Conservation (phyloP, 1,140 invertebrate species). For the Sarcophaga bullata region DNA sequence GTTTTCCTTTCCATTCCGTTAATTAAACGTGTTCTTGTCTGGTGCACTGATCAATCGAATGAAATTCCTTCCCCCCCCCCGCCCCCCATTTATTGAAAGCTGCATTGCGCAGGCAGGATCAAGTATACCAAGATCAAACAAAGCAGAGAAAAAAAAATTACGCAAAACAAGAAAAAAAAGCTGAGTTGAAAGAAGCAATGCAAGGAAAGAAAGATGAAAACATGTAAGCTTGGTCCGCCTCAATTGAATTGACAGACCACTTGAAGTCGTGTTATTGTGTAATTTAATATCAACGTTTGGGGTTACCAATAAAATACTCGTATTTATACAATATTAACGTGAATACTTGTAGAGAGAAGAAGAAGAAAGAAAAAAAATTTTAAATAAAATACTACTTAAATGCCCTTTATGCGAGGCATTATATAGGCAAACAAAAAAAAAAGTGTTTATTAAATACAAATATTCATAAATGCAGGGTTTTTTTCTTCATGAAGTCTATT, state of each 20-base stretch:
- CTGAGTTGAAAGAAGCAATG: not conserved
- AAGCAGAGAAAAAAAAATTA: not conserved
- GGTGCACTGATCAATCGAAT: not conserved
- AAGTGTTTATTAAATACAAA: not conserved
- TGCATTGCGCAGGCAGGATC: not conserved
- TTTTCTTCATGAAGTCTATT: not conserved
- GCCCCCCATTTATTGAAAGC: not conserved
- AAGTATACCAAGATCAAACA: not conserved
- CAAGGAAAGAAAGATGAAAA: not conserved
- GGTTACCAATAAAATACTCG: constrained; percentile 34
- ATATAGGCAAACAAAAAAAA: not conserved
- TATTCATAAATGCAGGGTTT: too few relatives aligned
- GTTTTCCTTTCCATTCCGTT: not conserved
- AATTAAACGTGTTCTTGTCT: not conserved
- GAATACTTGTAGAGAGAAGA: not conserved
- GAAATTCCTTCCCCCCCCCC: too few relatives aligned
- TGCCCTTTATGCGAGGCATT: too few relatives aligned
- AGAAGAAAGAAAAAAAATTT: not conserved
- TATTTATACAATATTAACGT: not conserved
- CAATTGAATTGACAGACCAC: constrained; percentile 44
- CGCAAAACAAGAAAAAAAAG: too few relatives aligned
- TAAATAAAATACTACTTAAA: not conserved
- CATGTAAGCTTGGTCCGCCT: constrained; percentile 42
- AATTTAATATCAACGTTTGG: constrained; percentile 41
- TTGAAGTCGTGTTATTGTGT: constrained; percentile 39